These are phyloP conservation scores for Syrista parreyssii DNA, from an alignment of 2,888 invertebrate species.

Conservation along the genomic window DNA sequence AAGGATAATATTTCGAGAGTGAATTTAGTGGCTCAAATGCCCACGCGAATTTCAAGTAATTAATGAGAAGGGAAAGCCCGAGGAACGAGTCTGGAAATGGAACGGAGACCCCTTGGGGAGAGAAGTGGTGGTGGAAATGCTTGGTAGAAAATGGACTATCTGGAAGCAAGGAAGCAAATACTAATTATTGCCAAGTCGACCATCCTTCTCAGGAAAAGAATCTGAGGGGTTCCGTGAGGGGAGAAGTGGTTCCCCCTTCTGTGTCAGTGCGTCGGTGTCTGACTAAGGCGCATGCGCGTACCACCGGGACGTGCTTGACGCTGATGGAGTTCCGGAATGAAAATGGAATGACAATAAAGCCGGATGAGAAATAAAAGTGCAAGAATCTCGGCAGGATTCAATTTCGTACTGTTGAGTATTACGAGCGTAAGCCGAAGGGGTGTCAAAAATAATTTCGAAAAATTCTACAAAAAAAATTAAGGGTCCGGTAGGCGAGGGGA, in stretches of 20 bases:
- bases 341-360: constrained; percentile 3
- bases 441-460: too few relatives aligned
- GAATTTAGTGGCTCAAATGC: constrained; percentile 37
- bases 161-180: background rate
- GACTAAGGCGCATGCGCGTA: background rate
- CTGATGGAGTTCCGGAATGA: constrained; percentile 6
- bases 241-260: background rate
- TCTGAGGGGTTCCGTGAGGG: background rate
- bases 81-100: constrained; percentile 7
- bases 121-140: background rate
- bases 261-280: background rate
- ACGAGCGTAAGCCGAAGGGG: too few relatives aligned
- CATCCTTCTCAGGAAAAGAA: background rate
- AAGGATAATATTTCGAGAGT: constrained; percentile 51
- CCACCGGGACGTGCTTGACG: background rate
- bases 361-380: background rate
- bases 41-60: constrained; percentile 9
- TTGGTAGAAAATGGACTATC: background rate
- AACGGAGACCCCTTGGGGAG: background rate
- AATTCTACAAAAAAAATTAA: too few relatives aligned
- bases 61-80: constrained; percentile 4
- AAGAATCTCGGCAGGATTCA: background rate
- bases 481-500: too few relatives aligned
- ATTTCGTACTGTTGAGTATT: background rate
- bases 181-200: background rate